Evolutionary conservation across 2,113 vertebrate species (phyloP).

Genomic region (Chloropsis cyanopogon): DNA sequence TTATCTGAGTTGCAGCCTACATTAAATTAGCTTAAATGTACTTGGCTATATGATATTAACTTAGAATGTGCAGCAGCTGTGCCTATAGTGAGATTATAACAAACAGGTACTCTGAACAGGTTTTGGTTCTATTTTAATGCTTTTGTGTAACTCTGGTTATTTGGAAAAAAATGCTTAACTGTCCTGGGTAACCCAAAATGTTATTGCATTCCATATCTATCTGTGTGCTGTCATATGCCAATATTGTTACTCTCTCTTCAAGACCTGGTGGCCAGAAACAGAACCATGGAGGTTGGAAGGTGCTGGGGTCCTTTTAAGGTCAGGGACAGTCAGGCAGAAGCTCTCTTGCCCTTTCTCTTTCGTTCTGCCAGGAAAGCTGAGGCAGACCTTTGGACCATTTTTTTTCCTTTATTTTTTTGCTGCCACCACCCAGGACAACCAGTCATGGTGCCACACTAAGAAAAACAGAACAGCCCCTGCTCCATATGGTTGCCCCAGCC

Average conservation of each 20-base stretch:
- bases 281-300: not conserved
- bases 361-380: not conserved
- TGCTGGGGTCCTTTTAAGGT: not conserved
- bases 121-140: not conserved
- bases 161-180: not conserved
- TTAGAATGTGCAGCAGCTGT: not conserved
- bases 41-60: not conserved
- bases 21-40: not conserved
- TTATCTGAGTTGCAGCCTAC: not conserved
- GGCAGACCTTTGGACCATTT: not conserved
- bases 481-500: not conserved
- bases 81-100: not conserved
- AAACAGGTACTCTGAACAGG: not conserved
- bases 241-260: not conserved
- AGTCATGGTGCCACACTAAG: not conserved
- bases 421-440: not conserved
- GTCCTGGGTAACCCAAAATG: not conserved
- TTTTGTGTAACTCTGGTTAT: not conserved
- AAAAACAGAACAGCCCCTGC: not conserved
- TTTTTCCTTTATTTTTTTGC: not conserved
- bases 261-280: not conserved
- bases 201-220: not conserved
- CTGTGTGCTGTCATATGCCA: not conserved
- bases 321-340: not conserved
- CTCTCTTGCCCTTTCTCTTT: not conserved